phyloP scores from a whole-genome alignment of 2,797 vertebrate genomes.

The Pyrocephalus nanus region DNA sequence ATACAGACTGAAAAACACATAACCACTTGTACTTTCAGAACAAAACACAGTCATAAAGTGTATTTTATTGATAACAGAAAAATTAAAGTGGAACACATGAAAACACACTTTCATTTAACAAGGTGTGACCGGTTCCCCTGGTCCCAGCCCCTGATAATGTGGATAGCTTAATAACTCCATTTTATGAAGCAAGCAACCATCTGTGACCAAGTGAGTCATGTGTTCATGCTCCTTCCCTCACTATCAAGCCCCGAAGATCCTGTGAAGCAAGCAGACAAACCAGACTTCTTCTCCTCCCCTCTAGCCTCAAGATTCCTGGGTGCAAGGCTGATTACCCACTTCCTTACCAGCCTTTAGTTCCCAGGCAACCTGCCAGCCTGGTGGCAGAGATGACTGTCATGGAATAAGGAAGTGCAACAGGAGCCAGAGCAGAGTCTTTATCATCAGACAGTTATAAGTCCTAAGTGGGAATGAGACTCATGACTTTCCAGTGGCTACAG shows the following conservation, averaged over 20 bases:
- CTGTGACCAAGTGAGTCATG: accelerated
- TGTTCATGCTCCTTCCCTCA: not conserved
- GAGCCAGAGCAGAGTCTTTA: not conserved
- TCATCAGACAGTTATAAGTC: not conserved
- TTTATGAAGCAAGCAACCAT: not conserved
- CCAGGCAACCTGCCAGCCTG: not conserved
- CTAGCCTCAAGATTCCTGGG: not conserved
- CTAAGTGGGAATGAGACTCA: accelerated
- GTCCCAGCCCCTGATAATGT: not conserved
- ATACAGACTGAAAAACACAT: not conserved
- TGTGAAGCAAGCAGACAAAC: not conserved
- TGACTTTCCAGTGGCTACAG: accelerated
- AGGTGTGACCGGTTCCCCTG: accelerated
- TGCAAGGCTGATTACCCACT: not conserved
- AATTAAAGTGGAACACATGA: not conserved
- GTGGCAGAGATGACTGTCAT: not conserved
- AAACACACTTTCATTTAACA: not conserved
- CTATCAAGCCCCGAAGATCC: not conserved
- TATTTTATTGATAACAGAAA: not conserved
- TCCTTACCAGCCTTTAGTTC: not conserved
- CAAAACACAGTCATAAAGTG: not conserved
- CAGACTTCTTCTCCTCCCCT: not conserved
- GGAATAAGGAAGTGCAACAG: not conserved
- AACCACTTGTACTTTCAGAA: not conserved
- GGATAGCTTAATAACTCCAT: not conserved